Percentiles rank a stretch among this genome's conserved stretches.
Evolutionary conservation across 2,113 vertebrate species (phyloP).

Genomic region (Corapipo altera): DNA sequence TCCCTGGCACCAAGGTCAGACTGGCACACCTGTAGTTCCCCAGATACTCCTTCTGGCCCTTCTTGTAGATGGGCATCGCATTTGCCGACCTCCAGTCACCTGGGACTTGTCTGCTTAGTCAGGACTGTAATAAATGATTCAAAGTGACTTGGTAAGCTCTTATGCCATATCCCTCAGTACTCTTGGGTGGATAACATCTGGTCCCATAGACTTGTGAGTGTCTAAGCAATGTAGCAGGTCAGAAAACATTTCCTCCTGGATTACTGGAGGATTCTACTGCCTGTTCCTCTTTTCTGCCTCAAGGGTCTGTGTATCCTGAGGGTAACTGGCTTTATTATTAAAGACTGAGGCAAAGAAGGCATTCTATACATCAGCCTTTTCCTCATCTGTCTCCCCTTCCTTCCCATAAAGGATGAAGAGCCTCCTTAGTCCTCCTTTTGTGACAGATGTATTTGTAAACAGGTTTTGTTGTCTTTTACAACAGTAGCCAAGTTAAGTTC

Average conservation of each 20-base stretch:
- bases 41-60: not conserved
- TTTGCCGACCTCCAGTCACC: not conserved
- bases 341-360: not conserved
- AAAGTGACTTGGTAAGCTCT: not conserved
- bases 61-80: not conserved
- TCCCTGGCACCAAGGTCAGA: not conserved
- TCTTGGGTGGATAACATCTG: not conserved
- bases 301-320: not conserved
- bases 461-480: not conserved
- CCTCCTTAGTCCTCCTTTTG: not conserved
- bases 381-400: not conserved
- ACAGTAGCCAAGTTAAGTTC: not conserved
- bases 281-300: not conserved
- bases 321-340: not conserved
- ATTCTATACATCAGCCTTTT: not conserved
- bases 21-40: not conserved
- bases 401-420: not conserved
- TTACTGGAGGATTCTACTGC: rapidly evolving
- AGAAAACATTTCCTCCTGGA: not conserved
- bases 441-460: not conserved
- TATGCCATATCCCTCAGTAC: not conserved
- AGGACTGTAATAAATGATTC: not conserved
- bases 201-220: not conserved
- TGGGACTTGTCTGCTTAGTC: not conserved
- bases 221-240: not conserved